These are phyloP conservation scores for Heliconius charithonia DNA, from an alignment of 2,888 invertebrate species.

Conservation along the genomic window DNA sequence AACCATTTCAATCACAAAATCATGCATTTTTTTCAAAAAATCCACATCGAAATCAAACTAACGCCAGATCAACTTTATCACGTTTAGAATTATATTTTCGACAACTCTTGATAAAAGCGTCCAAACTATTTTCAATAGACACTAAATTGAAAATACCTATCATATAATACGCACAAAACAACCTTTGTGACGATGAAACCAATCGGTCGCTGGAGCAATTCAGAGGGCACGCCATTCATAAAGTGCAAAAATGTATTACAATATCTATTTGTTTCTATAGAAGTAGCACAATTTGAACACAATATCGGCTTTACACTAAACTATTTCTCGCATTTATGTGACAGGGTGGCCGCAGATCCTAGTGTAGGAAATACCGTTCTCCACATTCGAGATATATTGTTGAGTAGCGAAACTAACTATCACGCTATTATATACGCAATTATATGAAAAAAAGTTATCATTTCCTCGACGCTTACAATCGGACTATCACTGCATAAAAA, in stretches of 20 bases:
- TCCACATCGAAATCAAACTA: too few species aligned
- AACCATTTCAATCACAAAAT: too few species aligned
- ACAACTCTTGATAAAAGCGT: constrained; percentile 18
- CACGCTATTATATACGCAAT: not conserved
- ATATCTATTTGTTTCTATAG: not conserved
- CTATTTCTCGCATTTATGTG: too few species aligned
- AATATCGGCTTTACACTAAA: too few species aligned
- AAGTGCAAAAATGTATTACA: not conserved
- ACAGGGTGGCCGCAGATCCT: too few species aligned
- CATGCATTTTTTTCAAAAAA: too few species aligned
- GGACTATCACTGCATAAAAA: not conserved
- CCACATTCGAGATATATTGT: too few species aligned
- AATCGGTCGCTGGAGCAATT: constrained; percentile 20
- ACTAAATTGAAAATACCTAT: constrained; percentile 21
- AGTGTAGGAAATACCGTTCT: too few species aligned
- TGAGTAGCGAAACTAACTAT: too few species aligned
- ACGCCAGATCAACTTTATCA: not conserved
- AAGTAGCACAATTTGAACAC: not conserved
- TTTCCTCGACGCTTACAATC: not conserved
- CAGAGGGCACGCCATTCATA: constrained; percentile 3
- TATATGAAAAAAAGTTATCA: not conserved
- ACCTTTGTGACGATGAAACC: constrained; percentile 19
- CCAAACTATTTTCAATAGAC: constrained; percentile 18
- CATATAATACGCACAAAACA: constrained; percentile 15
- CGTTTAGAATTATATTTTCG: not conserved